Evolutionary conservation across 2,113 vertebrate genomes (phyloP), one percentile per base, ranked within the genome.

Genomic region (Aphelocoma coerulescens): DNA sequence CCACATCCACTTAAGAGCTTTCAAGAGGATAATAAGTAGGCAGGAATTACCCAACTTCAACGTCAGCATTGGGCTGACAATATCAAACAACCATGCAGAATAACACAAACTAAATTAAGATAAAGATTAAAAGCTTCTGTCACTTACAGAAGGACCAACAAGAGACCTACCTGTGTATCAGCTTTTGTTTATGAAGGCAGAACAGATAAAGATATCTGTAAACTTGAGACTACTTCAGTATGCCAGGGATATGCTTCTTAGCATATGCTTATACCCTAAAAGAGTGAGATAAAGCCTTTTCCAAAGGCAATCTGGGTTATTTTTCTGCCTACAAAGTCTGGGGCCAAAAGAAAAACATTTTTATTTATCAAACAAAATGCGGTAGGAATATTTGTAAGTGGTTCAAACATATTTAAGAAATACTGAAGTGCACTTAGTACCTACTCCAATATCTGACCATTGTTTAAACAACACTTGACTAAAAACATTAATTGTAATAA

Each of bases 11-110:
- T 93, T 90, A 93, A 94, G 82, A 95, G 37, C 75, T 82, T 95
- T 94, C 81, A 85, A 83, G 80, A 75, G 68, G 69, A 76, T 95
- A 97, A 97, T 87, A 76, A 96, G 77, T 71, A 96, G 86, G 62
- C 43, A 93, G 83, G 78, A 96, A 93, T 91, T 94, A 77, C 69
- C 66, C 44, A 85, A 87, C 58, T 86, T 66, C 33, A 91, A 5
- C 3, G 0, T 90, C 88, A 93, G 69, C 82, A 55, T 2, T 83
- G 44, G 32, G 15, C 73, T 94, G 55, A 90, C 26, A 57, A 11
- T 66, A 78, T 66, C 51, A 89, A 91, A 30, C 55, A 91, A 74
- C 44, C 35, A n/a, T 33, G 54, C 27, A 74, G 66, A 91, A 57
- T 58, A 77, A 71, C 61, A 91, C 62, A 85, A 86, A 92, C 67